Evolutionary conservation across 2,113 vertebrate species (phyloP), one percentile per base, ranked within the genome.

Genomic region (Empidonax alnorum): DNA sequence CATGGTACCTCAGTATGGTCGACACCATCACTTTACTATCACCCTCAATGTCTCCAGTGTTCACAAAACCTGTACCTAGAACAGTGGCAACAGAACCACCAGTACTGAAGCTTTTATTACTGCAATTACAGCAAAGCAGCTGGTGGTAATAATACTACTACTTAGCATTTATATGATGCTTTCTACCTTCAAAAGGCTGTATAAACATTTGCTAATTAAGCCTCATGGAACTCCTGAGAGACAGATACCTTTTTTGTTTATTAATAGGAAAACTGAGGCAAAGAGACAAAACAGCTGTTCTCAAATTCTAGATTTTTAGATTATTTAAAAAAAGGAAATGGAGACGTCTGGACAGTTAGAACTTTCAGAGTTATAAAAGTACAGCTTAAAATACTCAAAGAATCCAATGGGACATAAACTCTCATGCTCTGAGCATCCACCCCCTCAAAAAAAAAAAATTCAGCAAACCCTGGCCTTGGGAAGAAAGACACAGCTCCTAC

Each of bases 151-250:
- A 93, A 84, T 56, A 89, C 17, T 33, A 91, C 16, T 79, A 47
- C 49, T 96, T 76, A 89, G 39, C 75, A 83, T 87, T 82, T 93
- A 85, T 74, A 79, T 24, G n/a, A 24, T 27, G 53, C 50, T 87
- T 90, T 91, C 6, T 68, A 52, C 76, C 67, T 93, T 90, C 93
- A 91, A 94, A 95, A 83, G 67, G 16, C 67, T 90, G 28, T 44
- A 66, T 62, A 94, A 95, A 93, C 71, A 77, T 80, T 94, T 80
- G 39, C 55, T 91, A 95, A 94, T 85, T 93, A 76, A 94, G 22
- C 30, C 50, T 85, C 50, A n/a, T 28, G 69, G 58, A 94, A 75
- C 39, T 67, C 86, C 80, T 19, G n/a, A 91, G 84, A 94, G 44
- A 37, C 31, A 59, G 42, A 42, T 59, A 52, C 1, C 5, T 33